Evolutionary conservation across 2,797 vertebrate genomes (phyloP).

Genomic region (Threskiornis aethiopicus): DNA sequence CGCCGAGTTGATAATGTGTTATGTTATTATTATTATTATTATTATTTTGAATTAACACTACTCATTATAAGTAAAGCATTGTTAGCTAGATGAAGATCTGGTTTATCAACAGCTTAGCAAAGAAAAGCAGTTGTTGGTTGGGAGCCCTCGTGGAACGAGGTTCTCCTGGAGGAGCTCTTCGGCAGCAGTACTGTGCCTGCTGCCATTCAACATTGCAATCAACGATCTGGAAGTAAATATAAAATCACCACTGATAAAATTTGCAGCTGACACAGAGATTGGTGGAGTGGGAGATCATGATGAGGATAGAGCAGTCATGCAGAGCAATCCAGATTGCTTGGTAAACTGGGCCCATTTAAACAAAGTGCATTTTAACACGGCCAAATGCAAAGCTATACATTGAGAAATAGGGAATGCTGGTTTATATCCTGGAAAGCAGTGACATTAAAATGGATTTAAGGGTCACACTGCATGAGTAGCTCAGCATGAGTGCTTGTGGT

Average conservation of each 20-base stretch:
- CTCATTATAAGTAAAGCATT: neutral
- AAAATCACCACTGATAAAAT: conserved; percentile 42
- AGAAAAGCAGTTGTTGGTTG: neutral
- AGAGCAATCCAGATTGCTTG: conserved; percentile 22
- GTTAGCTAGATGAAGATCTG: neutral
- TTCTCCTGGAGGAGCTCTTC: conserved; percentile 7
- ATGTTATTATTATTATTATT: neutral
- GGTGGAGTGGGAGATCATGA: conserved; percentile 37
- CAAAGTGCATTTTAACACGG: neutral
- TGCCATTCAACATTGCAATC: neutral
- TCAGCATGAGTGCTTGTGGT: fast-evolving
- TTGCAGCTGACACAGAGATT: neutral
- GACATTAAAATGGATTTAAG: neutral
- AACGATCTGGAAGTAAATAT: conserved; percentile 43
- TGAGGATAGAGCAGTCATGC: conserved; percentile 29
- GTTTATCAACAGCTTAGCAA: neutral
- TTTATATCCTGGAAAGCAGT: neutral
- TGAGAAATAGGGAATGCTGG: neutral
- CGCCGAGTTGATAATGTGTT: fast-evolving
- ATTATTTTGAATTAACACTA: neutral
- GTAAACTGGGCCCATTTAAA: conserved; percentile 14
- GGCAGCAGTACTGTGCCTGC: fast-evolving
- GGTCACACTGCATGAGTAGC: neutral
- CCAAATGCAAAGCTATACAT: neutral
- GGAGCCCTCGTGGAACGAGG: neutral